These are phyloP conservation scores for Eustalomyia histrio DNA, from an alignment of 2,888 invertebrate genomes.

Conservation along the genomic window DNA sequence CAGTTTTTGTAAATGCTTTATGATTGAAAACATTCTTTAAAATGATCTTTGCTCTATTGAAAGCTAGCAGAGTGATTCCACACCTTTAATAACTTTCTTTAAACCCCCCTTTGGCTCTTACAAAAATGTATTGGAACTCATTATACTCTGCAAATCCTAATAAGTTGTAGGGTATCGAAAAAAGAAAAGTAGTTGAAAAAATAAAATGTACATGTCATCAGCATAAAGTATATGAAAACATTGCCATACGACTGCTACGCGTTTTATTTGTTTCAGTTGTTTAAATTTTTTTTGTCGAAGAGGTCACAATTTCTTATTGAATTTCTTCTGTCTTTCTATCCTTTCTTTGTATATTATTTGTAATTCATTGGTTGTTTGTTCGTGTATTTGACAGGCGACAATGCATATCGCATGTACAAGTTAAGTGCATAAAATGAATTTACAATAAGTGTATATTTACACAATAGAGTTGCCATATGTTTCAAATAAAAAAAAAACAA, in stretches of 20 bases:
- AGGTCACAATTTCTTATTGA: conserved; percentile 63
- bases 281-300: conserved; percentile 39
- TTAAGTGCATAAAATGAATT: conserved; percentile 63
- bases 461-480: conserved; percentile 40
- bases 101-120: too few relatives aligned
- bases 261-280: conserved; percentile 44
- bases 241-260: conserved; percentile 66
- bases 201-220: conserved; percentile 75
- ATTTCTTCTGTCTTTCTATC: conserved; percentile 46
- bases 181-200: conserved; percentile 26
- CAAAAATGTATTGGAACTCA: neutral
- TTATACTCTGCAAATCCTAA: neutral
- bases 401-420: conserved; percentile 62
- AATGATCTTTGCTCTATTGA: too few relatives aligned
- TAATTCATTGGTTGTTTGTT: conserved; percentile 52
- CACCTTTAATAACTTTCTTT: too few relatives aligned
- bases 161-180: conserved; percentile 4
- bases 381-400: conserved; percentile 64
- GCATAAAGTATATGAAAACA: conserved; percentile 76
- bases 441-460: conserved; percentile 47
- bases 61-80: too few relatives aligned
- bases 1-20: too few relatives aligned
- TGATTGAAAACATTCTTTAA: too few relatives aligned
- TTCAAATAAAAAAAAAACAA: too few relatives aligned
- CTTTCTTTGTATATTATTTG: conserved; percentile 37